These are phyloP conservation scores for Synanthedon vespiformis DNA, from an alignment of 2,888 invertebrate genomes.

Conservation along the genomic window DNA sequence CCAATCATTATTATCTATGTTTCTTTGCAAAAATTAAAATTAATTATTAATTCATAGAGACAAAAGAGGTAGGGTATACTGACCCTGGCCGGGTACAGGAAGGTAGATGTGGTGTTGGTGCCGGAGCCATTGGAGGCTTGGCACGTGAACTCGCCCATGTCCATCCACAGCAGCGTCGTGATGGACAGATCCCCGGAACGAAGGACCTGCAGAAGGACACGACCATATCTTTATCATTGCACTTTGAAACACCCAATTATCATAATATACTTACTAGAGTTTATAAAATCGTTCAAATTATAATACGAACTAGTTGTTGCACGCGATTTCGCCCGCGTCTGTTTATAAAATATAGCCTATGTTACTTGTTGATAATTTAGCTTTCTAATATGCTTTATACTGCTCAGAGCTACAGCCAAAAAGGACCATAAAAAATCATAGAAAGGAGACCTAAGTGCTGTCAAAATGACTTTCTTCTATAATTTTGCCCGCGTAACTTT, in stretches of 20 bases:
- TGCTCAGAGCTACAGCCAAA: too few species aligned
- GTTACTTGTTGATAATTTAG: too few species aligned
- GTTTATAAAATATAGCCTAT: too few species aligned
- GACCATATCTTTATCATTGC: background rate
- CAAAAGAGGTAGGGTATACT: conserved; percentile 13
- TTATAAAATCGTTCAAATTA: background rate
- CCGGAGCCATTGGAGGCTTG: conserved; percentile 75
- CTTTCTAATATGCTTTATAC: too few species aligned
- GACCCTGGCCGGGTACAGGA: conserved; percentile 78
- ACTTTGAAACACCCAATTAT: background rate
- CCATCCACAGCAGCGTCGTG: conserved; percentile 77
- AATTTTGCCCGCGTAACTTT: too few species aligned
- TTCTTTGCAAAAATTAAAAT: too few species aligned
- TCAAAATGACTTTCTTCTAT: too few species aligned
- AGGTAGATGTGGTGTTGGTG: conserved; percentile 73
- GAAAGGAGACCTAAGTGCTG: too few species aligned
- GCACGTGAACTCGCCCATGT: conserved; percentile 88
- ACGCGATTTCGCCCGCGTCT: too few species aligned
- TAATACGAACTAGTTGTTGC: background rate
- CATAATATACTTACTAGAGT: background rate
- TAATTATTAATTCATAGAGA: too few species aligned
- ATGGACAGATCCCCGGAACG: conserved; percentile 84
- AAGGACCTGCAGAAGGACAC: conserved; percentile 55
- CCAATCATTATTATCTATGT: too few species aligned
- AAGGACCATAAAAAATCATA: too few species aligned